Evolutionary conservation across 1,140 invertebrate genomes (phyloP).

Genomic region (Stenopsyche tienmushanensis): DNA sequence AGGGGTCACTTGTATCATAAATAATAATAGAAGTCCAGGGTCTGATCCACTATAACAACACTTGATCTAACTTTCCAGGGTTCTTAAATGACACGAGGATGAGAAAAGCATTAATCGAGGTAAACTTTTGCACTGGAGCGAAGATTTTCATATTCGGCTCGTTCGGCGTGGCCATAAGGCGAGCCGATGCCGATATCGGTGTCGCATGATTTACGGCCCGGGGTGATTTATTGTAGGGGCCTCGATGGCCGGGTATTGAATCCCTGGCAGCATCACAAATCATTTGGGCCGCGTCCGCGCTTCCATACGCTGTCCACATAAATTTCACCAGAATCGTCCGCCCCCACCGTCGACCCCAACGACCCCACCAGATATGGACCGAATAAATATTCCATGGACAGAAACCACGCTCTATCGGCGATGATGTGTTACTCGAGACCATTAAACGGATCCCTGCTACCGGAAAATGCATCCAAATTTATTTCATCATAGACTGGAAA

Average conservation of each 20-base stretch:
- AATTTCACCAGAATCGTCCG: conserved; percentile 21
- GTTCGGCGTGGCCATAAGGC: not conserved
- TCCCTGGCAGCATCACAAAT: conserved; percentile 37
- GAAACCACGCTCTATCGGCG: not conserved
- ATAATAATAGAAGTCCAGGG: too few relatives aligned
- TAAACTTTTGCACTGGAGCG: too few relatives aligned
- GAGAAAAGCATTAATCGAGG: too few relatives aligned
- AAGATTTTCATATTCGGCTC: too few relatives aligned
- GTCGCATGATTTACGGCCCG: conserved; percentile 33
- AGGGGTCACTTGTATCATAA: too few relatives aligned
- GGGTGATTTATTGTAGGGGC: conserved; percentile 32
- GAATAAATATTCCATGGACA: too few relatives aligned
- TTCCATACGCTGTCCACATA: conserved; percentile 30
- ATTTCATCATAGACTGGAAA: too few relatives aligned
- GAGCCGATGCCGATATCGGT: conserved; percentile 15
- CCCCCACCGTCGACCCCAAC: not conserved
- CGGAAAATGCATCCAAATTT: too few relatives aligned
- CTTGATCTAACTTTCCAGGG: too few relatives aligned
- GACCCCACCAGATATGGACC: not conserved
- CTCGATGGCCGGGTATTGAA: conserved; percentile 34
- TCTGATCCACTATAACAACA: too few relatives aligned
- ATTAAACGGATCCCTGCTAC: too few relatives aligned
- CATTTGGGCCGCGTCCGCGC: conserved; percentile 34
- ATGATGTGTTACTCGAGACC: not conserved
- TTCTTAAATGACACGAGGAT: too few relatives aligned